phyloP scores from a whole-genome alignment of 2,113 vertebrate genomes.

The Lepidothrix coronata region DNA sequence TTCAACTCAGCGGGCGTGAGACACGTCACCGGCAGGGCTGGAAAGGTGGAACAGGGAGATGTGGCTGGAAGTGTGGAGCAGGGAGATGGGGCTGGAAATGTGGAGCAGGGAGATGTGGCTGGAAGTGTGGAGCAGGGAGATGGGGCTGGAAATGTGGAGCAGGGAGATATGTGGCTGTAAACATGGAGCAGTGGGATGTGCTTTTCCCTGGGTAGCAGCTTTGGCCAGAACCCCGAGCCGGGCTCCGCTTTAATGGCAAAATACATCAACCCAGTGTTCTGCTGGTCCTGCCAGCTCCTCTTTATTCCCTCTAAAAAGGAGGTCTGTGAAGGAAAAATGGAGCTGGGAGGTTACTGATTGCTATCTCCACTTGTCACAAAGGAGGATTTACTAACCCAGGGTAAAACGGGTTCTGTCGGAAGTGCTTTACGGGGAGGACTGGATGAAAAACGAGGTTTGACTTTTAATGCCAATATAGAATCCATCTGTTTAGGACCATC shows the following conservation, averaged over 20 bases:
- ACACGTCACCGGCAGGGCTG: neutral
- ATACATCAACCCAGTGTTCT: conserved; percentile 3
- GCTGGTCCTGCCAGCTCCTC: neutral
- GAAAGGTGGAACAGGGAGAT: neutral
- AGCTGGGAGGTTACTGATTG: conserved; percentile 12
- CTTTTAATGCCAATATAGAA: conserved; percentile 22
- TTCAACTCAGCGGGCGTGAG: neutral
- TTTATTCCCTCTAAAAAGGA: conserved; percentile 4
- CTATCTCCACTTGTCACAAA: conserved; percentile 1
- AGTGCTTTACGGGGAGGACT: neutral
- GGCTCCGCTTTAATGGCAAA: conserved; percentile 8
- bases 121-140: no score
- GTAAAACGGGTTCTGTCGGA: neutral
- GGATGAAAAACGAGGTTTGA: conserved; percentile 21
- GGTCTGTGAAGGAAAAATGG: neutral
- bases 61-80: neutral
- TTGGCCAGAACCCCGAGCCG: neutral
- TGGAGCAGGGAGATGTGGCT: no score
- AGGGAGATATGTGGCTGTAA: no score
- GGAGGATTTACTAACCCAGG: neutral
- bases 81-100: no score
- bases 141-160: no score
- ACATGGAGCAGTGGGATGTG: neutral
- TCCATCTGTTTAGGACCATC: neutral
- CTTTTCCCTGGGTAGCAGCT: neutral